Percentiles rank a stretch among this genome's conserved stretches.
phyloP scores from a whole-genome alignment of 2,113 vertebrate genomes.

The Oriolus oriolus region DNA sequence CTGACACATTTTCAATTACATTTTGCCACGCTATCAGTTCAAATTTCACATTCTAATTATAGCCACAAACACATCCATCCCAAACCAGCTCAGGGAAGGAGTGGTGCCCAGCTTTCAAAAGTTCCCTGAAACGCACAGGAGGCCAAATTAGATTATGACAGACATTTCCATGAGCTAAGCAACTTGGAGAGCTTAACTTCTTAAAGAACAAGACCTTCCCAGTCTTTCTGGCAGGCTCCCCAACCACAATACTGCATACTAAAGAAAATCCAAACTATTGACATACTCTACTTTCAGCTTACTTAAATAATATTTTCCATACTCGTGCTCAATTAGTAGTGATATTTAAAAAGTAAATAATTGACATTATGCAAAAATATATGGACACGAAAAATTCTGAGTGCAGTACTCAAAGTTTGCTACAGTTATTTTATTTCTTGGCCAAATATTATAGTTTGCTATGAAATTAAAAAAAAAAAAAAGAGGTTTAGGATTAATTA shows the following conservation, averaged over 20 bases:
- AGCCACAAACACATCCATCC: neutral
- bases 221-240: neutral
- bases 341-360: neutral
- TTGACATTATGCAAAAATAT: neutral
- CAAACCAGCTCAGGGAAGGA: neutral
- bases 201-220: neutral
- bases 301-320: neutral
- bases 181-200: slow-evolving; percentile 25
- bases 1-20: neutral
- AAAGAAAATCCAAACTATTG: neutral
- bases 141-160: slow-evolving; percentile 9
- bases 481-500: neutral
- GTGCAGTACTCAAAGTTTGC: neutral
- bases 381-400: neutral
- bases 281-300: neutral
- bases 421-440: neutral
- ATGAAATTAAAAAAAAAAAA: neutral
- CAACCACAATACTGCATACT: neutral
- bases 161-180: slow-evolving; percentile 30
- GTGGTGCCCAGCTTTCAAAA: neutral
- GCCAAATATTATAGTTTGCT: neutral
- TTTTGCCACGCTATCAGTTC: neutral
- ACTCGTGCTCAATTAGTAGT: neutral
- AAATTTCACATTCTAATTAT: slow-evolving; percentile 10
- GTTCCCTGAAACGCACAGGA: neutral